Base-by-base conservation (phyloP, 2,113 vertebrate species). In the Heterochromis multidens region DNA sequence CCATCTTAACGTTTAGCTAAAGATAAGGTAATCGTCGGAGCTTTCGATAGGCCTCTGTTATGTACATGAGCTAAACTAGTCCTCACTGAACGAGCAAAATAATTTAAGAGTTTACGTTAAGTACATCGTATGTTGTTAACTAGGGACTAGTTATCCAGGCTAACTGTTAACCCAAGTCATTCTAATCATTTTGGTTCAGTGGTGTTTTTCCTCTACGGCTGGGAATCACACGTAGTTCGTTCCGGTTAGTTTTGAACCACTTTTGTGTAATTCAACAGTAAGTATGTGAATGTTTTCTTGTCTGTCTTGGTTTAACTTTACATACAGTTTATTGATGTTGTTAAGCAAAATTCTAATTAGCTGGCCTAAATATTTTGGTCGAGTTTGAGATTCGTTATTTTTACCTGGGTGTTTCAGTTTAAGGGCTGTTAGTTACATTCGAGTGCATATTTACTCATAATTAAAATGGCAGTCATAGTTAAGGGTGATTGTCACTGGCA, bases 1-100 rank as follows among this genome's bases (percentile, higher is more conserved):
- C 81, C 6, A 25, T 80, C 25, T 60, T 61, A 25, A 17, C 49
- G 16, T 43, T 31, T 17, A 79, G 80, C 76, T 74, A 17, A 65
- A 21, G 74, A n/a, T 63, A 83, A 52, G 84, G 87, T 87, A 54
- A 33, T 4, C 27, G 70, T 54, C 27, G 6, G 13, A 74, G 46
- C 27, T 54, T 54, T 74, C 46, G 17, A 61, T 86, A 90, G 90
- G 93, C 92, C 93, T 86, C 31, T 89, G 46, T 37, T 54, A 12
- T 62, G 40, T 59, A 54, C 33, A 4, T 29, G 2, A 12, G 60
- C 29, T 77, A 33, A 72, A 56, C 46, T 17, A 70, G 9, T 7
- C 3, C 2, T 37, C 17, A 29, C 7, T 19, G 11, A 33, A 54
- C 14, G 1, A 61, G 6, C 13, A 7, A 11, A 23, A n/a, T 52